Percentiles rank a stretch among this genome's conserved stretches.
phyloP scores from a whole-genome alignment of 2,888 invertebrate genomes.

The Amphipyra tragopoginis region DNA sequence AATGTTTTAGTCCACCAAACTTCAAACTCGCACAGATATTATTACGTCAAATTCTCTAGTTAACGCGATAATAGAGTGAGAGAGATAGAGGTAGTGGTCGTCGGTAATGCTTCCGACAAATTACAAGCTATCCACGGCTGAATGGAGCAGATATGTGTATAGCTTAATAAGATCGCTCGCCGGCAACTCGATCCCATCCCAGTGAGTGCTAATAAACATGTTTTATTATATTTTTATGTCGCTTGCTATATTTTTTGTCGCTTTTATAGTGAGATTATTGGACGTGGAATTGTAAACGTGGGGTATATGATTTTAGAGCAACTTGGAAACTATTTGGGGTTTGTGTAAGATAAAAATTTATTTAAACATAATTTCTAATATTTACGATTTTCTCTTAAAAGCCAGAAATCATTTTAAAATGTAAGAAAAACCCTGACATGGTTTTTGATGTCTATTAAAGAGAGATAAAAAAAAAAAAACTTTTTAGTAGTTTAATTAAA shows the following conservation, averaged over 20 bases:
- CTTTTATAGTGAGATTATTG: conserved; percentile 28
- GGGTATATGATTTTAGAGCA: too few species aligned
- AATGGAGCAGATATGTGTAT: conserved; percentile 52
- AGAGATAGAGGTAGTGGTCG: conserved; percentile 10
- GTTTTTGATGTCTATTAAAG: too few species aligned
- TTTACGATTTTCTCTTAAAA: too few species aligned
- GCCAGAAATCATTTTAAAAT: too few species aligned
- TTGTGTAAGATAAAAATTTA: too few species aligned
- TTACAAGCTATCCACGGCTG: conserved; percentile 49
- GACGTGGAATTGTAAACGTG: neutral
- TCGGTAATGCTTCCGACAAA: conserved; percentile 44
- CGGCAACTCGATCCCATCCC: conserved; percentile 29
- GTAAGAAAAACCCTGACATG: too few species aligned
- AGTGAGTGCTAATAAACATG: conserved; percentile 49
- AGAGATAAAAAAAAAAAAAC: too few species aligned
- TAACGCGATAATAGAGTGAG: conserved; percentile 30
- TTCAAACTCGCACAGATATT: too few species aligned
- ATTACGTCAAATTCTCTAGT: neutral
- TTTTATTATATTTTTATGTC: conserved; percentile 53
- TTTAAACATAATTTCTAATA: too few species aligned
- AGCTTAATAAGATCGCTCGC: conserved; percentile 57
- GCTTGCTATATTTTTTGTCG: conserved; percentile 36
- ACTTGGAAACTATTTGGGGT: too few species aligned
- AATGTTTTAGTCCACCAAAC: too few species aligned
- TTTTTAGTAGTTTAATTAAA: too few species aligned